phyloP scores from a whole-genome alignment of 2,113 vertebrate genomes.

The Mesoclemmys tuberculata region DNA sequence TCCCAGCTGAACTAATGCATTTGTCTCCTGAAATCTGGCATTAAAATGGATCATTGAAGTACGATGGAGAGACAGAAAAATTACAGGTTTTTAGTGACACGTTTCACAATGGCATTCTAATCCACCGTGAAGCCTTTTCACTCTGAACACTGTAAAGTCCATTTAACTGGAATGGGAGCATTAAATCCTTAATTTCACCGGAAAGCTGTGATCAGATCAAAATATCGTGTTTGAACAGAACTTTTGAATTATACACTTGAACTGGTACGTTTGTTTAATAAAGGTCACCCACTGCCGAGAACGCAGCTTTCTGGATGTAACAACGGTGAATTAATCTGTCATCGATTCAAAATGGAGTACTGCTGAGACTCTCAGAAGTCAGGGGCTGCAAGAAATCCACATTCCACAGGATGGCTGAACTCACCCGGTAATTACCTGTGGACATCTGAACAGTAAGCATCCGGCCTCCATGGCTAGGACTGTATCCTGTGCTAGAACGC shows the following conservation, averaged over 20 bases:
- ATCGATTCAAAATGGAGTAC: background rate
- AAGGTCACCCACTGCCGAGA: background rate
- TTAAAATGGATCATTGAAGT: slow-evolving; percentile 39
- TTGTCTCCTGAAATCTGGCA: slow-evolving; percentile 38
- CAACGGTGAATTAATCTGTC: background rate
- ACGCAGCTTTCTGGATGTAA: background rate
- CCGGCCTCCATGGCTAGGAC: fast-evolving
- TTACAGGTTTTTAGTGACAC: slow-evolving; percentile 35
- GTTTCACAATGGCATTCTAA: slow-evolving; percentile 44
- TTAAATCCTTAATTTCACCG: slow-evolving; percentile 65
- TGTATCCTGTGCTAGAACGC: background rate
- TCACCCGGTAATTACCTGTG: background rate
- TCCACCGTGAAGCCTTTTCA: slow-evolving; percentile 17
- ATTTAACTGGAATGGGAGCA: slow-evolving; percentile 34
- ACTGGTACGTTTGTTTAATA: slow-evolving; percentile 51
- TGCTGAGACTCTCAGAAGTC: background rate
- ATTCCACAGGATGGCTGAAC: background rate
- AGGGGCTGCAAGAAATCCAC: fast-evolving
- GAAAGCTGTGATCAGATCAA: slow-evolving; percentile 9
- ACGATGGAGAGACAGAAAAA: slow-evolving; percentile 50
- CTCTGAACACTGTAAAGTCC: background rate
- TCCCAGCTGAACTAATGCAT: slow-evolving; percentile 62
- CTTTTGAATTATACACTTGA: slow-evolving; percentile 45
- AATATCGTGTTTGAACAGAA: slow-evolving; percentile 57
- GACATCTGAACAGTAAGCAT: background rate